Evolutionary conservation across 2,888 invertebrate genomes (phyloP), one percentile per base, ranked within the genome.

Genomic region (Herminia tarsipennalis): DNA sequence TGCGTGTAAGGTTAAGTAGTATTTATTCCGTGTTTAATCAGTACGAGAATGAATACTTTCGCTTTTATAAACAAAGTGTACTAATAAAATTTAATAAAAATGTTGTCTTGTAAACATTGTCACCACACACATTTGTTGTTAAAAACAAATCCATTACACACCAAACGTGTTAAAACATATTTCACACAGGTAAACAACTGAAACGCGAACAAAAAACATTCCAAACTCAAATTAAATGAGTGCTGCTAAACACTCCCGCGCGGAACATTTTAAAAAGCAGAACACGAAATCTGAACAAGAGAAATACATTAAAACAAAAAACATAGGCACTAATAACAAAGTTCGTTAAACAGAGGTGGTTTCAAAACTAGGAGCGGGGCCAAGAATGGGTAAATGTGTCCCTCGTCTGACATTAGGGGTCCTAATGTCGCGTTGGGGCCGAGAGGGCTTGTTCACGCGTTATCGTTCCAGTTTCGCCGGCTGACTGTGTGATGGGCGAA

Each of bases 351-450:
- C 54, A 58, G 56, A 70, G 55, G 49, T 53, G 54, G 56, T 56
- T 52, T 39, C 37, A 52, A 53, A 60, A 65, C 56, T 56, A 53
- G 50, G 41, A 32, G 47, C 56, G 24, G 29, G 57, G 60, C 60
- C 66, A 65, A 67, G 61, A 59, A 55, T 52, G 58, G 56, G 50
- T 46, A 46, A 60, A 75, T 73, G 67, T 53, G 70, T 73, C 76
- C 71, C 75, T 12, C 46, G 39, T 27, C 63, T 50, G 55, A 65
- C 57, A 64, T 74, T 70, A 67, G 39, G 42, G 47, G 28, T 45
- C 35, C 28, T 66, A 64, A 74, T 70, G 69, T 56, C 52, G 45
- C 68, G 55, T 61, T 45, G 33, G 65, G 60, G 59, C 43, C 58
- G 48, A 54, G 54, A 42, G 57, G 56, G 57, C 44, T 42, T 38